Evolutionary conservation across 1,140 invertebrate species (phyloP), one percentile per base, ranked within the genome.

Genomic region (Nasonia longicornis): DNA sequence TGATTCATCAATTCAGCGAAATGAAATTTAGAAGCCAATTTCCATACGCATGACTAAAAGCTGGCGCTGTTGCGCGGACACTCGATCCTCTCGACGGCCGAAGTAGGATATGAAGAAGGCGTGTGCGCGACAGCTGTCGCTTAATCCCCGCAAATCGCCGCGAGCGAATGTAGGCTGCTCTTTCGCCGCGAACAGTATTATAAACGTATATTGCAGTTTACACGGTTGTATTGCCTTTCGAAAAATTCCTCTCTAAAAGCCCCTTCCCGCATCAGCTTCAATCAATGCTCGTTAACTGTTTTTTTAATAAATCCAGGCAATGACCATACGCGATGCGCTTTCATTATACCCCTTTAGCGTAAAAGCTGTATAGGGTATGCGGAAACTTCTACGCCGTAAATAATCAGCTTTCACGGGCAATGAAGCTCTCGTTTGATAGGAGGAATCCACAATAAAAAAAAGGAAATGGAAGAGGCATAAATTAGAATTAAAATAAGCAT

Each of bases 141-240:
- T 63, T 63, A 63, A 63, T 74, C 20, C 72, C 26, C 8, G 31
- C 16, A 29, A 74, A 74, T 58, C 48, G 72, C 72, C 48, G 8
- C 45, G 48, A 63, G 72, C 45, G 10, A 63, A 58, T 48, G 14
- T 4, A 52, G 48, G 20, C 52, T 58, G 20, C 71, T 58, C 52
- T 58, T 58, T n/a, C 52, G 6, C 7, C 14, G 52, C 14, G 20
- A 16, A 58, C 20, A n/a, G 6, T 58, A 58, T 58, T 7, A n/a
- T n/a, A 14, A 52, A 52, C 20, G 1, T 26, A 48, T 48, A 48
- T 10, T 48, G 14, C 45, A 48, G 45, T 14, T 48, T 48, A 14
- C 45, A 12, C 48, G 12, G 16, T 6, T 26, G 16, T 52, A 52
- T 52, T 12, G 14, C 48, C 48, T 52, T 52, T 14, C 2, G 48